Evolutionary conservation across 92 coral and sea anemone species (phyloP).

Genomic region (Parazoanthus atlanticus): DNA sequence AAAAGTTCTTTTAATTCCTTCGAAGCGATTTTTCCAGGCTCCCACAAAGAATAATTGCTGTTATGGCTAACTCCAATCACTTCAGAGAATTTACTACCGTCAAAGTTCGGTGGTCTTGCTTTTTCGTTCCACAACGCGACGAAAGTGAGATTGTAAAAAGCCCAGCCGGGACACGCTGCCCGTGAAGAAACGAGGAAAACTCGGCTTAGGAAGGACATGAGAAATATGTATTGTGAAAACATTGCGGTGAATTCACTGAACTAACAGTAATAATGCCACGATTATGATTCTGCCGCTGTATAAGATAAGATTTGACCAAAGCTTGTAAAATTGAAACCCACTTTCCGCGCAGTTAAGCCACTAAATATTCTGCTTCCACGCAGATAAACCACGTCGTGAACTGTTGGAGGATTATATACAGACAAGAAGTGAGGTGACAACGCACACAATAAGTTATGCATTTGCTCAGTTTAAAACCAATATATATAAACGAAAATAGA

Average conservation of each 20-base stretch:
- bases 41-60: neutral
- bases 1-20: neutral
- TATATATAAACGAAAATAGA: neutral
- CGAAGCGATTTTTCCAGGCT: neutral
- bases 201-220: neutral
- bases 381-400: neutral
- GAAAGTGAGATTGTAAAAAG: slow-evolving; percentile 3
- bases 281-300: neutral
- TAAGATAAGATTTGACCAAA: neutral
- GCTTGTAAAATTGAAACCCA: no score
- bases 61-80: slow-evolving; percentile 11
- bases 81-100: slow-evolving; percentile 12
- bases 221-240: neutral
- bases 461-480: neutral
- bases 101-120: slow-evolving; percentile 1
- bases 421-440: neutral
- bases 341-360: neutral
- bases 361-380: neutral
- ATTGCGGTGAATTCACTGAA: neutral
- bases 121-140: slow-evolving; percentile 12
- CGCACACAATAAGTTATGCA: neutral
- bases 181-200: neutral
- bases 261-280: neutral
- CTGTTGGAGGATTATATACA: neutral
- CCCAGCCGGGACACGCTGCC: neutral